These are phyloP conservation scores for Chaetura pelagica DNA, from an alignment of 2,113 vertebrate genomes.

Conservation along the genomic window DNA sequence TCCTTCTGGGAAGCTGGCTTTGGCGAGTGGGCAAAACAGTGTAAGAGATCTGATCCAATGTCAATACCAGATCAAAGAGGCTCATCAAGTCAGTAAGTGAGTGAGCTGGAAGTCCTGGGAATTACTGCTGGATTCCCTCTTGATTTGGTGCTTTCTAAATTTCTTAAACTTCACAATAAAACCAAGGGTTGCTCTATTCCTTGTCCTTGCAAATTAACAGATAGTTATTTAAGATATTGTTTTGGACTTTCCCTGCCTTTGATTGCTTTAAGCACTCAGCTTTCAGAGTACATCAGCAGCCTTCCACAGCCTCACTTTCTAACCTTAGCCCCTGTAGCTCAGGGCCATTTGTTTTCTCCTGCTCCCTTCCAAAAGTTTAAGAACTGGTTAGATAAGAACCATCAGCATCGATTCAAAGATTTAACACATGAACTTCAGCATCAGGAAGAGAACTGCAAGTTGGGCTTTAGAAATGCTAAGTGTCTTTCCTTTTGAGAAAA, in stretches of 20 bases:
- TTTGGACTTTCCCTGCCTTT: not conserved
- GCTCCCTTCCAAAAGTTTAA: not conserved
- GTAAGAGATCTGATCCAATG: constrained; percentile 47
- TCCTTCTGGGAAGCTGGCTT: constrained; percentile 43
- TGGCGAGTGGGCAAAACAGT: constrained; percentile 33
- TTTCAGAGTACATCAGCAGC: not conserved
- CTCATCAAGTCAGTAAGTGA: constrained; percentile 43
- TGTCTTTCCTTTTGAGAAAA: not conserved
- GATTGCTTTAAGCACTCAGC: not conserved
- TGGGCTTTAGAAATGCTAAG: constrained; percentile 34
- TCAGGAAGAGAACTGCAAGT: not conserved
- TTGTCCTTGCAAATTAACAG: constrained; percentile 10
- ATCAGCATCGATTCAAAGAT: not conserved
- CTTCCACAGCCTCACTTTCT: not conserved
- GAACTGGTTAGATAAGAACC: not conserved
- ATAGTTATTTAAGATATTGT: not conserved
- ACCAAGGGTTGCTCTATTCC: not conserved
- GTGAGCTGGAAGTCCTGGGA: constrained; percentile 6
- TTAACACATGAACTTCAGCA: not conserved
- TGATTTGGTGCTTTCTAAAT: constrained; percentile 1
- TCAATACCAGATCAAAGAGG: constrained; percentile 65
- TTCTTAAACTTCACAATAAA: not conserved
- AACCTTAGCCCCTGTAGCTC: not conserved
- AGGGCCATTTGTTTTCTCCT: not conserved
- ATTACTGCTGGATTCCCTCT: constrained; percentile 68